Evolutionary conservation across 2,113 vertebrate genomes (phyloP), one percentile per base, ranked within the genome.

Genomic region (Paedocypris sp.): DNA sequence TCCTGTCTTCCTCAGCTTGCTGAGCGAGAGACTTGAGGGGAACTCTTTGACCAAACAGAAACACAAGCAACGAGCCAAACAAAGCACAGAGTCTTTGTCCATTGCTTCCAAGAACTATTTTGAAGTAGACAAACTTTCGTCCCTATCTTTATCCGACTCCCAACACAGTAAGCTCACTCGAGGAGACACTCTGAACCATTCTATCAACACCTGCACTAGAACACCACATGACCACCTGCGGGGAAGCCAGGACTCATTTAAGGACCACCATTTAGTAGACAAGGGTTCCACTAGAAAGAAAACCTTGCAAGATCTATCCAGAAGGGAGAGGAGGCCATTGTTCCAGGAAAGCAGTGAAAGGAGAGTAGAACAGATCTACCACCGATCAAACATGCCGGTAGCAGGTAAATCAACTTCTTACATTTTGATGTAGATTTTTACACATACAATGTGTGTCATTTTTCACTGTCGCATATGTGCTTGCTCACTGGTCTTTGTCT

Each of bases 91-190:
- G 13, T 70, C 64, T 0, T 42, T 81, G 31, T 85, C 88, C 73
- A 89, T 84, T 79, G 73, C 77, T 28, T 82, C 88, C 4, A 89
- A 88, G 79, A 90, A 52, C 75, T 91, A 72, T 80, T 96, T 95
- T 68, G 93, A 97, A 79, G 86, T 89, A 61, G 91, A 94, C 82
- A 91, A 88, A 0, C 81, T 91, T 61, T 91, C 92, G 11, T 87
- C 85, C 0, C 76, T 91, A 68, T 89, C 92, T 5, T 85, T 93
- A 65, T 86, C 88, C 20, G 91, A 97, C 72, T 82, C 86, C 71
- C 91, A 93, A 76, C 92, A 93, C 71, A 91, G 86, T 84, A 81
- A 86, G 23, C 90, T 86, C 81, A 91, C 91, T 75, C 88, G 88
- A 73, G 85, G 79, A 11, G 91, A 91, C 76, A 81, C 87, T 56